phyloP scores from a whole-genome alignment of 2,888 invertebrate species.

The Dasypolia templi region DNA sequence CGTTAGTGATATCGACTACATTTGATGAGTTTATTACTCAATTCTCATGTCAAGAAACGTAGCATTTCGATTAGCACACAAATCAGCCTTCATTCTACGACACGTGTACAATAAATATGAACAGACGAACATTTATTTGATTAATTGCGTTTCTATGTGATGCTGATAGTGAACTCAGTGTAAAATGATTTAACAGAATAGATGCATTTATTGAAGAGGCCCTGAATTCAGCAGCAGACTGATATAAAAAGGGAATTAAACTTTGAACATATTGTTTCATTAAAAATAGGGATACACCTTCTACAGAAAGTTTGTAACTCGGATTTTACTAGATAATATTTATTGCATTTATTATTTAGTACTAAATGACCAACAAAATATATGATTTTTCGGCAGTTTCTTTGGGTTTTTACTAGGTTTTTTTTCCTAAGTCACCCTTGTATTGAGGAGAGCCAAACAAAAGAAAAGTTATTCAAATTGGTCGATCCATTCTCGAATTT shows the following conservation, averaged over 20 bases:
- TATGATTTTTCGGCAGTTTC: no score
- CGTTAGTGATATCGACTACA: neutral
- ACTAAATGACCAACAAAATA: no score
- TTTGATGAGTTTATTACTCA: neutral
- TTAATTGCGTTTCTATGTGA: neutral
- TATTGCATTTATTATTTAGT: neutral
- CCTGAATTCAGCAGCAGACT: neutral
- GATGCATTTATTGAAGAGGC: neutral
- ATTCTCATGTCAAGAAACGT: neutral
- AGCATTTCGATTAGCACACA: neutral
- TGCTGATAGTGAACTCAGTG: neutral
- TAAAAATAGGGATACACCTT: neutral
- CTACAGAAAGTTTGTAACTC: neutral
- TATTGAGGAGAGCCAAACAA: no score
- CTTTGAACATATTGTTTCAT: neutral
- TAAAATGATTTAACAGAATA: neutral
- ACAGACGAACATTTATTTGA: slow-evolving; percentile 4
- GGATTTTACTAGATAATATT: neutral
- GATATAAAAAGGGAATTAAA: neutral
- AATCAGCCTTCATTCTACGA: neutral
- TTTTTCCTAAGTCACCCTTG: no score
- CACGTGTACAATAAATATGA: slow-evolving; percentile 12
- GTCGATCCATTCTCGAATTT: no score
- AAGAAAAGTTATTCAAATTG: no score
- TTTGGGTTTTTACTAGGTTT: no score